Base-by-base conservation (phyloP, 2,888 invertebrate species). In the Phaedon cochleariae region DNA sequence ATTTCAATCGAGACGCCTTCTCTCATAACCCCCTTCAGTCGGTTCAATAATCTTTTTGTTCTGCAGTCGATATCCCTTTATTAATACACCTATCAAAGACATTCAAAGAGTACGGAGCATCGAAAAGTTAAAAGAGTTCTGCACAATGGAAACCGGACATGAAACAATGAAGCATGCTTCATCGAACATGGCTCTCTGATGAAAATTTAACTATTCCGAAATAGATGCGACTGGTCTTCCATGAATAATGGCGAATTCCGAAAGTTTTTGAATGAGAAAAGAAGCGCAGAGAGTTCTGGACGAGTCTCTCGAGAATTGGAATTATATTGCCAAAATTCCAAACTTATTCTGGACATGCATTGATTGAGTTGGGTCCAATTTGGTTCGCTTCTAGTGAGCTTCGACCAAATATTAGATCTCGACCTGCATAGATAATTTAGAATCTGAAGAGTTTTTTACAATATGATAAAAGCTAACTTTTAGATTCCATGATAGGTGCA, bases 201-300 rank as follows among this genome's bases (percentile, higher is more conserved):
- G 41, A 45, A 57, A 57, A 57, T 45, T 57, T 21, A 41, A 57
- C 57, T 57, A 26, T 45, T 41, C 41, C n/a, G 57, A 26, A 53
- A 54, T 37, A 31, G 31, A 55, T n/a, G 55, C 55, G 55, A 41
- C 41, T 20, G 41, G 20, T 41, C 55, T 12, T 15, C 15, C 55
- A 41, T 55, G 41, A 37, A 57, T 41, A 46, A 45, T 57, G 45
- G 31, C 22, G 46, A 57, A 45, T 45, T 57, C 45, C 9, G 5
- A 22, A 57, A 57, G 46, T 57, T 57, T 57, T 57, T 57, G 29
- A 57, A 41, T 57, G 41, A 15, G 46, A 26, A 57, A 57, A 57
- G 45, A 57, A 57, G 41, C 3, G n/a, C 41, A 41, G 3, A 4
- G 41, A 15, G n/a, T 4, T 15, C 4, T 15, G 41, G 41, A 41